phyloP scores from a whole-genome alignment of 2,797 vertebrate species.

The Crenichthys baileyi region DNA sequence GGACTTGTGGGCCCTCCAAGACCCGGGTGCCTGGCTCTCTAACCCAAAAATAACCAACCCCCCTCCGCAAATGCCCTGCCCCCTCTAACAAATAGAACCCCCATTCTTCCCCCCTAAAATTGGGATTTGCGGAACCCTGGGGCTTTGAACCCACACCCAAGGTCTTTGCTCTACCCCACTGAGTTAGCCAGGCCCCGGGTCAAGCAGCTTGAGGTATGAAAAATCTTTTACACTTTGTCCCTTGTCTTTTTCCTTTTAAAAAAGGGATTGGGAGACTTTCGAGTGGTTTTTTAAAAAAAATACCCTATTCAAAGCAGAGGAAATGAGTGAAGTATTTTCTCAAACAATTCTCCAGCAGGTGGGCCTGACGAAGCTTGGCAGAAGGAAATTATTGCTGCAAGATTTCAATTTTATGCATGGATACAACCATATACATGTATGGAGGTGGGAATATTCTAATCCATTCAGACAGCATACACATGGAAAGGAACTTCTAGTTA shows the following conservation, averaged over 20 bases:
- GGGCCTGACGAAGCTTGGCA: conserved; percentile 40
- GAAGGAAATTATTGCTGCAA: conserved; percentile 36
- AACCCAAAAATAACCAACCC: too few relatives aligned
- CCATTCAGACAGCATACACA: conserved; percentile 16
- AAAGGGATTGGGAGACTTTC: conserved; percentile 27
- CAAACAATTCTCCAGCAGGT: conserved; percentile 35
- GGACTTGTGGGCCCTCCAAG: too few relatives aligned
- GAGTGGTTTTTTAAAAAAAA: conserved; percentile 23
- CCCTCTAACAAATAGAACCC: too few relatives aligned
- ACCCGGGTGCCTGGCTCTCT: too few relatives aligned
- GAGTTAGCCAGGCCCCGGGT: too few relatives aligned
- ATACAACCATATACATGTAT: conserved; percentile 15
- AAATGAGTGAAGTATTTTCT: conserved; percentile 44
- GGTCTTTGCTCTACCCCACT: too few relatives aligned
- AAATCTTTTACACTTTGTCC: too few relatives aligned
- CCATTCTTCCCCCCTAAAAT: too few relatives aligned
- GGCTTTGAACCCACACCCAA: too few relatives aligned
- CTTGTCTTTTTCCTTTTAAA: conserved; percentile 9
- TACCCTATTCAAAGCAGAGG: conserved; percentile 21
- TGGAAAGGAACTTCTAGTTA: neutral
- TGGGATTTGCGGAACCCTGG: too few relatives aligned
- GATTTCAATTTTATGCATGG: conserved; percentile 44
- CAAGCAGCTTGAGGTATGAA: too few relatives aligned
- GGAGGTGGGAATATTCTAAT: conserved; percentile 21
- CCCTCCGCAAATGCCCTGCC: too few relatives aligned